Percentiles rank a stretch among this genome's conserved stretches.
These are phyloP conservation scores for Chiloscyllium punctatum DNA, from an alignment of 2,797 vertebrate genomes.

Conservation along the genomic window DNA sequence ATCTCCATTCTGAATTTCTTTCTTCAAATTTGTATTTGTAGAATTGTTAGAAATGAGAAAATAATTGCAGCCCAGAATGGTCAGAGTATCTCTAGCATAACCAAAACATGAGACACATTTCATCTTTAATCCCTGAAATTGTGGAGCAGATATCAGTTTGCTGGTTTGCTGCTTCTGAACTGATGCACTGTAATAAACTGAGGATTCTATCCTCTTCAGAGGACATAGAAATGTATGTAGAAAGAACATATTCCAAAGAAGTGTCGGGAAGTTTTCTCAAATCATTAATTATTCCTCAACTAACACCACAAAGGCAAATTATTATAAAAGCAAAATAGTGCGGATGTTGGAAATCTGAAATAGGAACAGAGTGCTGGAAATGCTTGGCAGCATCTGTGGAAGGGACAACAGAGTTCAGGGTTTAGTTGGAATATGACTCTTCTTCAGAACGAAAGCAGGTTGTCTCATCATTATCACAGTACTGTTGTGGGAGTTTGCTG, in stretches of 20 bases:
- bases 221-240: too few relatives aligned
- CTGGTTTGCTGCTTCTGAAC: neutral
- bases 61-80: neutral
- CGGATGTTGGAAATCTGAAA: neutral
- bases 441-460: too few relatives aligned
- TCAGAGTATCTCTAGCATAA: neutral
- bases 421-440: too few relatives aligned
- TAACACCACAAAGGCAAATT: neutral
- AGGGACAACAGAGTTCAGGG: too few relatives aligned
- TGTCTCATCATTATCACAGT: neutral
- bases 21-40: neutral
- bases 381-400: neutral
- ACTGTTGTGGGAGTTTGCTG: neutral
- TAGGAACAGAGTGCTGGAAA: neutral
- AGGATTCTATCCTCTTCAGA: too few relatives aligned
- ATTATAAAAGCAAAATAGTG: neutral
- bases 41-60: neutral
- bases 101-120: neutral
- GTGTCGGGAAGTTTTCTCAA: too few relatives aligned
- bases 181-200: neutral
- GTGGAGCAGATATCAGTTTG: neutral
- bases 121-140: neutral
- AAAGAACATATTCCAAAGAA: too few relatives aligned
- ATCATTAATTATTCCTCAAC: neutral
- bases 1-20: neutral